Conservation (phyloP, 2,888 invertebrate species). For the Pristionchus japonicus region DNA sequence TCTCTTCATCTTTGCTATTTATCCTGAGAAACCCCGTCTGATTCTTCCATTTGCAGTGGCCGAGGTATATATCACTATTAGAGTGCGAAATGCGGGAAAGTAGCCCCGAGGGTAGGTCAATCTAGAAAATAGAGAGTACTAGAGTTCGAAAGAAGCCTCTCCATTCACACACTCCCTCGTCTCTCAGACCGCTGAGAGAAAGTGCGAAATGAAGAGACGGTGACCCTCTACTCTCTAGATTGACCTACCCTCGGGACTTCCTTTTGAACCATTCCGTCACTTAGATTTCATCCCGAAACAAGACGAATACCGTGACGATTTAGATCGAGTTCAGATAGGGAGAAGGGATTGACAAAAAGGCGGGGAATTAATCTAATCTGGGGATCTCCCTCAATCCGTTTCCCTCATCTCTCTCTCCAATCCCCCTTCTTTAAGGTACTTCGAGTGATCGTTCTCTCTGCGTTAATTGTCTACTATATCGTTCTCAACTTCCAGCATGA, state of each 20-base stretch:
- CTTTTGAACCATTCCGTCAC: neutral
- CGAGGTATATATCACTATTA: slow-evolving; percentile 25
- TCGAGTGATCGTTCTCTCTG: slow-evolving; percentile 44
- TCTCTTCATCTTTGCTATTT: slow-evolving; percentile 39
- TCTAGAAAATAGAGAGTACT: too few species aligned
- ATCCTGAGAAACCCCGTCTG: slow-evolving; percentile 30
- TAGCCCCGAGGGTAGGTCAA: neutral
- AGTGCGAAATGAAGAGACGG: too few species aligned
- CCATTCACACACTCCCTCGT: too few species aligned
- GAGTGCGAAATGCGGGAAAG: too few species aligned
- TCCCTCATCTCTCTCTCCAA: neutral
- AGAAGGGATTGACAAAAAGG: slow-evolving; percentile 35
- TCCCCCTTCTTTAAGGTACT: slow-evolving; percentile 19
- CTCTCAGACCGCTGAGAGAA: too few species aligned
- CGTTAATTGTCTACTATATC: slow-evolving; percentile 42
- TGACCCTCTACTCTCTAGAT: too few species aligned
- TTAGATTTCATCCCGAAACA: neutral
- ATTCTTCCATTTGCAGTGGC: slow-evolving; percentile 33
- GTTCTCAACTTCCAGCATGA: slow-evolving; percentile 17
- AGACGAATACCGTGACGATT: neutral
- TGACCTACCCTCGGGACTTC: neutral
- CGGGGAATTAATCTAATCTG: slow-evolving; percentile 27
- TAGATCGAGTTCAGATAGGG: slow-evolving; percentile 20
- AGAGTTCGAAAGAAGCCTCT: too few species aligned
- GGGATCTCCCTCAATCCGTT: slow-evolving; percentile 23